Percentiles rank a stretch among this genome's conserved stretches.
Evolutionary conservation across 2,113 vertebrate species (phyloP).

Genomic region (Callopanchax toddi): DNA sequence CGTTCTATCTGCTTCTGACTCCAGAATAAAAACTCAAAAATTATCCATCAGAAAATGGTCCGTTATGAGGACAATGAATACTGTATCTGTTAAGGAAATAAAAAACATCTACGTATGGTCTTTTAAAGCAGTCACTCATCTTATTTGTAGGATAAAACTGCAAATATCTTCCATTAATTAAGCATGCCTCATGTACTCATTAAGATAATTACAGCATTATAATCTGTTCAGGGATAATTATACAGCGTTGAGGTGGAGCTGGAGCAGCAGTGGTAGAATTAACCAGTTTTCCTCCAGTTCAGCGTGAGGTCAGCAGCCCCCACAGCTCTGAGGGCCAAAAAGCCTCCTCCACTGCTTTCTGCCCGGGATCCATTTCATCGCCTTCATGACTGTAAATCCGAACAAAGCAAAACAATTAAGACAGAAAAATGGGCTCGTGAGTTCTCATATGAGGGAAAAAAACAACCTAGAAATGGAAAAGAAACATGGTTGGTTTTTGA

Average conservation of each 20-base stretch:
- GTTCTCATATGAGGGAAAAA: slow-evolving; percentile 53
- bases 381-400: slow-evolving; percentile 51
- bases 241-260: slow-evolving; percentile 48
- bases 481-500: slow-evolving; percentile 54
- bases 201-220: slow-evolving; percentile 63
- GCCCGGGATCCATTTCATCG: slow-evolving; percentile 50
- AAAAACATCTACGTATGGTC: too few relatives aligned
- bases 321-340: slow-evolving; percentile 48
- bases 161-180: slow-evolving; percentile 56
- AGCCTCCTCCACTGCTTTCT: slow-evolving; percentile 41
- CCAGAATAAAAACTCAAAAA: too few relatives aligned
- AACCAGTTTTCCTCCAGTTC: slow-evolving; percentile 64
- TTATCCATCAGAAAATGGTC: too few relatives aligned
- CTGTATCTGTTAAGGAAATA: too few relatives aligned
- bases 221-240: slow-evolving; percentile 50
- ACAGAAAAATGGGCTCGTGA: slow-evolving; percentile 37
- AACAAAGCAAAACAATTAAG: slow-evolving; percentile 69
- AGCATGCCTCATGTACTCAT: slow-evolving; percentile 49
- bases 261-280: slow-evolving; percentile 50
- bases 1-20: too few relatives aligned
- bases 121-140: slow-evolving; percentile 11
- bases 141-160: slow-evolving; percentile 37
- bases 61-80: too few relatives aligned
- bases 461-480: slow-evolving; percentile 45
- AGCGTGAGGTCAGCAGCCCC: slow-evolving; percentile 70